phyloP scores from a whole-genome alignment of 2,888 invertebrate genomes.

The Pediacus dermestoides region DNA sequence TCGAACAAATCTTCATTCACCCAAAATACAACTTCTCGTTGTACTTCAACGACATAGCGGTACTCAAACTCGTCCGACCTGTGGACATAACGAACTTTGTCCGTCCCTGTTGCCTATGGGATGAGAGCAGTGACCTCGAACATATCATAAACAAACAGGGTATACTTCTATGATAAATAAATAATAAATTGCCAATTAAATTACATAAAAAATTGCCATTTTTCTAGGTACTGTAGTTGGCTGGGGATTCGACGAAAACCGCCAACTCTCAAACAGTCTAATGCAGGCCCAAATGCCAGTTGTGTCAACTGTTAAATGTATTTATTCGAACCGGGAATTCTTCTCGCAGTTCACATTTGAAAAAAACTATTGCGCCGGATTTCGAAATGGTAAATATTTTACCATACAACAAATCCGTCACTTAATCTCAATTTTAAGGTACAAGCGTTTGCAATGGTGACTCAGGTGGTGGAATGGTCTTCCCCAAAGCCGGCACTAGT shows the following conservation, averaged over 20 bases:
- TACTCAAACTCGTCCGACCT: constrained; percentile 52
- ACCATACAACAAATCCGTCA: constrained; percentile 3
- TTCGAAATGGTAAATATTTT: constrained; percentile 43
- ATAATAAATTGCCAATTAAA: background rate
- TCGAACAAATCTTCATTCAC: constrained; percentile 46
- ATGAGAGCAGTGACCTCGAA: constrained; percentile 27
- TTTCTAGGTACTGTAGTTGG: constrained; percentile 42
- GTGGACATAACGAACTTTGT: constrained; percentile 54
- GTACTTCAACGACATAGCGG: constrained; percentile 54
- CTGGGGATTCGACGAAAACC: constrained; percentile 57
- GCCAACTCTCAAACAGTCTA: constrained; percentile 55
- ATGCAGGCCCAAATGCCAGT: constrained; percentile 60
- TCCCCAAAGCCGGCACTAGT: constrained; percentile 35
- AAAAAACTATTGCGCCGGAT: constrained; percentile 54
- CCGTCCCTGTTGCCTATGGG: constrained; percentile 60
- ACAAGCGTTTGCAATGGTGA: constrained; percentile 56
- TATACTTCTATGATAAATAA: constrained; percentile 13
- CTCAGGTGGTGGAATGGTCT: constrained; percentile 49
- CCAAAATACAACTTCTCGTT: constrained; percentile 44
- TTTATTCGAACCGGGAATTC: constrained; percentile 60
- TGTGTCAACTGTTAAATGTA: constrained; percentile 57
- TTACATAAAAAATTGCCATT: constrained; percentile 1
- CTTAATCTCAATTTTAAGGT: no score
- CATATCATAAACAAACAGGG: constrained; percentile 34
- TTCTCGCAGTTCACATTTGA: constrained; percentile 58